These are phyloP conservation scores for Electrona antarctica DNA, from an alignment of 2,113 vertebrate species.

Conservation along the genomic window DNA sequence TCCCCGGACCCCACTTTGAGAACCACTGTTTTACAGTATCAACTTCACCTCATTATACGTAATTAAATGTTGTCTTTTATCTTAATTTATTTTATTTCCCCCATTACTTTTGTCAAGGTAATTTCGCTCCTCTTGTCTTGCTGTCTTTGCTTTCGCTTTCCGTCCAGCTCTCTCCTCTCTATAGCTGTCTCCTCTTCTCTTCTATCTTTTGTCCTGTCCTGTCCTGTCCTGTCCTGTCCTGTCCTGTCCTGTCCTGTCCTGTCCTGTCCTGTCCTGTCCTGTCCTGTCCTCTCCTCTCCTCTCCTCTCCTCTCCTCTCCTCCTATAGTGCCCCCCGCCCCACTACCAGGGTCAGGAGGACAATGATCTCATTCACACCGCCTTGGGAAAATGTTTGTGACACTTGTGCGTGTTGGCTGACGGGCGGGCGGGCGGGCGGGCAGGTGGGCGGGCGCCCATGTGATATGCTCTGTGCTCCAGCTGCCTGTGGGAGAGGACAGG, in stretches of 20 bases:
- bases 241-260: not conserved
- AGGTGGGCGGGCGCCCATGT: slow-evolving; percentile 16
- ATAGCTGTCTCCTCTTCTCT: not conserved
- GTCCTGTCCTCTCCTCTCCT: not conserved
- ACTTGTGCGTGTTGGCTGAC: slow-evolving; percentile 32
- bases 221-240: not conserved
- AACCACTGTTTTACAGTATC: too few relatives aligned
- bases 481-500: not conserved
- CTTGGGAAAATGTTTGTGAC: slow-evolving; percentile 58
- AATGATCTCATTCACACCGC: slow-evolving; percentile 58
- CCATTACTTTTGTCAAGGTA: slow-evolving; percentile 4
- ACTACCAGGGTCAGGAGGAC: slow-evolving; percentile 41
- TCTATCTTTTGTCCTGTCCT: not conserved
- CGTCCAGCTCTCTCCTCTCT: not conserved
- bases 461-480: slow-evolving; percentile 24
- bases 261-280: not conserved
- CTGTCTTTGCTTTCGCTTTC: too few relatives aligned
- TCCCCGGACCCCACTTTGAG: too few relatives aligned
- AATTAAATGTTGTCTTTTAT: too few relatives aligned
- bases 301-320: slow-evolving; percentile 6
- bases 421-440: too few relatives aligned
- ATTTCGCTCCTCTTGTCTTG: too few relatives aligned
- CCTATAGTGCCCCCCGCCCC: too few relatives aligned
- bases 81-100: not conserved
- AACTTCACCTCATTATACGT: too few relatives aligned